Conservation (phyloP, 2,797 vertebrate genomes). For the Sphenopsis melanotis region DNA sequence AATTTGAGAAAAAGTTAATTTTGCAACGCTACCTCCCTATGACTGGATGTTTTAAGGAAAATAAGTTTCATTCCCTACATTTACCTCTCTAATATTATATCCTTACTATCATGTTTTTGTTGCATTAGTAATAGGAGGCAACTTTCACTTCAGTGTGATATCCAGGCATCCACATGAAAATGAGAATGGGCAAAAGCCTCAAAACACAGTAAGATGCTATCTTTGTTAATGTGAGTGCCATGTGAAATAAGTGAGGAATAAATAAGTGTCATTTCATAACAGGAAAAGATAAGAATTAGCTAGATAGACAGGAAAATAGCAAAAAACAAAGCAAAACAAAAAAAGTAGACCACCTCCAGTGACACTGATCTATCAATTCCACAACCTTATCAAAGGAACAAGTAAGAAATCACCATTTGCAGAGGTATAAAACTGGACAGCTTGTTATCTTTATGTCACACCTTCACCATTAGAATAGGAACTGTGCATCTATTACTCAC, state of each 20-base stretch:
- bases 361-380: neutral
- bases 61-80: neutral
- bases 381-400: neutral
- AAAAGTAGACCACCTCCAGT: accelerated
- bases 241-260: neutral
- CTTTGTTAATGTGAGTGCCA: neutral
- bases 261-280: neutral
- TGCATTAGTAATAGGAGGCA: neutral
- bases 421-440: neutral
- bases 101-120: neutral
- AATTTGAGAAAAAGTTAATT: neutral
- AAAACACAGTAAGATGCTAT: neutral
- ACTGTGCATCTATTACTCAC: neutral
- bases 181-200: accelerated
- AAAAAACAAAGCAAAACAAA: neutral
- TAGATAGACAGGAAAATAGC: neutral
- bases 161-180: neutral
- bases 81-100: neutral
- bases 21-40: neutral
- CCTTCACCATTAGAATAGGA: neutral
- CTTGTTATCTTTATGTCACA: neutral
- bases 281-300: accelerated
- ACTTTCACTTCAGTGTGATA: neutral
- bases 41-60: neutral
- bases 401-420: neutral